Base-by-base conservation (phyloP, 2,797 vertebrate species). In the Caiman crocodilus region DNA sequence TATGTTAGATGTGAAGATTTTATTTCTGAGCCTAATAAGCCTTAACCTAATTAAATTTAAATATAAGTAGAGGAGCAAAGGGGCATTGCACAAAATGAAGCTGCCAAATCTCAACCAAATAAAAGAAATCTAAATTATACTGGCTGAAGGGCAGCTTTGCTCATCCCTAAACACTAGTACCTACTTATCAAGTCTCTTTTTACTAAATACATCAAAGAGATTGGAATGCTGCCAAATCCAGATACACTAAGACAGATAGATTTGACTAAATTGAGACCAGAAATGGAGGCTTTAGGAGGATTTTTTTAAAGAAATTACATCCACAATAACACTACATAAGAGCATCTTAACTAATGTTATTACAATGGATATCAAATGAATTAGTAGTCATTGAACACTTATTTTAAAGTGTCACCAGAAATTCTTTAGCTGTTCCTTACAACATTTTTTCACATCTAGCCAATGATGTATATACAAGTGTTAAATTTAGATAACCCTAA, bases 141-240 rank as follows among this genome's bases (percentile, higher is more conserved):
- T 77, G 26, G 10, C 57, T 82, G 59, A 50, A 82, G n/a, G 57
- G 64, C 55, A 81, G 13, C 14, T 91, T 92, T 30, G 1, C 28
- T 97, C 58, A 89, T 88, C 78, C 90, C 91, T 94, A 88, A 92
- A 90, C 30, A 58, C 26, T 90, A 23, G 14, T 89, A 94, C 84
- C 78, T 89, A 85, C 82, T 96, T 94, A 94, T 55, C 69, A 94
- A 93, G 85, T 95, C 92, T 93, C 90, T 82, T 87, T 97, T 82
- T 90, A 83, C 77, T 32, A 92, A 89, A 92, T 71, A 57, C 76
- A 90, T 94, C 82, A 94, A 93, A 96, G 90, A 55, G 93, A 89
- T 13, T 92, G 91, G 83, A 97, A 79, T 71, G 74, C 25, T 95
- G 91, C 89, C 91, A 97, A 94, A 93, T 59, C 26, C 57, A 88